Conservation (phyloP, 2,888 invertebrate species). For the Cheilosia scutellata region DNA sequence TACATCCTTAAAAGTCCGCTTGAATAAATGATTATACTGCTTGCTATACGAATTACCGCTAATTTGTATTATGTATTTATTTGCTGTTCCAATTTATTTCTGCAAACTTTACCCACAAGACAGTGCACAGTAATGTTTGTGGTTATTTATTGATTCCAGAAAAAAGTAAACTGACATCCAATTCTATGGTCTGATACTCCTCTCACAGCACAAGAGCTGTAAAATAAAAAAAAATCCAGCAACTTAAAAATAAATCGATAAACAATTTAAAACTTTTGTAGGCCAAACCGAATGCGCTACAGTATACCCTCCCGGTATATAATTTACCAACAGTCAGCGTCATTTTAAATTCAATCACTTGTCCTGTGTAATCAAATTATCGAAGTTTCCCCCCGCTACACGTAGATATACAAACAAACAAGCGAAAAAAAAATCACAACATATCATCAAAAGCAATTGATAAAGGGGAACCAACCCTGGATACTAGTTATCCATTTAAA, state of each 20-base stretch:
- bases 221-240: too few relatives aligned
- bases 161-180: too few relatives aligned
- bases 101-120: too few relatives aligned
- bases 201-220: too few relatives aligned
- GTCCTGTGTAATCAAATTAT: constrained; percentile 73
- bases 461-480: constrained; percentile 9
- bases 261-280: constrained; percentile 73
- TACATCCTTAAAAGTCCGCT: too few relatives aligned
- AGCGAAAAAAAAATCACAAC: constrained; percentile 31
- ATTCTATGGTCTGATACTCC: too few relatives aligned
- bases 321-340: constrained; percentile 18
- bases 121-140: too few relatives aligned
- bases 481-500: constrained; percentile 59
- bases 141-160: too few relatives aligned
- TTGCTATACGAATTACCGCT: too few relatives aligned
- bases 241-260: constrained; percentile 60
- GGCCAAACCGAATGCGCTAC: constrained; percentile 31
- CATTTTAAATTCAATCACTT: constrained; percentile 71
- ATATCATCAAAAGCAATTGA: constrained; percentile 37
- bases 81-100: too few relatives aligned
- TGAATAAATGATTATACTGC: too few relatives aligned
- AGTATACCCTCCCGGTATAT: neutral
- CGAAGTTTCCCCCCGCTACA: neutral
- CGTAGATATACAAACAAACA: constrained; percentile 28
- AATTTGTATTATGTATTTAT: too few relatives aligned